Percentiles rank a stretch among this genome's conserved stretches.
Conservation (phyloP, 2,888 invertebrate species). For the Acrocyrtus sp. region DNA sequence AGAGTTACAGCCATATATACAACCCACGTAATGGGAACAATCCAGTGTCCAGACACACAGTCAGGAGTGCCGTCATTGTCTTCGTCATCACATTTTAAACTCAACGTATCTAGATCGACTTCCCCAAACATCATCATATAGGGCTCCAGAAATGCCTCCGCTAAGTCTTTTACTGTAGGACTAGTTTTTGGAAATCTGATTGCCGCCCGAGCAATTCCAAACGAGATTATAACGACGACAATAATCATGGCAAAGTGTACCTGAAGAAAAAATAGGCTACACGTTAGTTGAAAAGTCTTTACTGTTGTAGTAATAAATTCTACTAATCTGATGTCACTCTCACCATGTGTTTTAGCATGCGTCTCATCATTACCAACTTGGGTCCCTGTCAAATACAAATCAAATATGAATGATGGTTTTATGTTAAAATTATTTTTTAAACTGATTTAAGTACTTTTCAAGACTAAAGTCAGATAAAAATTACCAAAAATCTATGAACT, state of each 20-base stretch:
- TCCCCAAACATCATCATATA: conserved; percentile 99
- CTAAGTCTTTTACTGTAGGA: conserved; percentile 87
- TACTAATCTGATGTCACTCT: neutral
- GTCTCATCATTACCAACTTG: conserved; percentile 98
- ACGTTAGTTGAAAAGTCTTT: neutral
- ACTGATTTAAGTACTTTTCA: too few species aligned
- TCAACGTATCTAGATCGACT: conserved; percentile 65
- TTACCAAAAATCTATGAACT: conserved; percentile 93
- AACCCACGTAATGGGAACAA: conserved; percentile 95
- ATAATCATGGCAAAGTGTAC: conserved; percentile 93
- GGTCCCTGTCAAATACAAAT: too few species aligned
- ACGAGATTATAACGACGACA: conserved; percentile 95
- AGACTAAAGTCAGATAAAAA: too few species aligned
- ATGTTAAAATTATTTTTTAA: too few species aligned
- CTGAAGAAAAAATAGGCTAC: conserved; percentile 18
- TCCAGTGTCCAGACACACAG: conserved; percentile 84
- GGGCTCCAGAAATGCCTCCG: conserved; percentile 95
- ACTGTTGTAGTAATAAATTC: neutral
- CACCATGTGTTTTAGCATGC: conserved; percentile 99
- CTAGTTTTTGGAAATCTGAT: conserved; percentile 90
- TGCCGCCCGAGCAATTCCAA: conserved; percentile 95
- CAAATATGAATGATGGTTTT: too few species aligned
- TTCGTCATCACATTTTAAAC: conserved; percentile 67
- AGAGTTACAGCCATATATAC: conserved; percentile 92
- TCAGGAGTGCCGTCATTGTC: neutral